phyloP scores from a whole-genome alignment of 2,113 vertebrate species.

The Chitala chitala region DNA sequence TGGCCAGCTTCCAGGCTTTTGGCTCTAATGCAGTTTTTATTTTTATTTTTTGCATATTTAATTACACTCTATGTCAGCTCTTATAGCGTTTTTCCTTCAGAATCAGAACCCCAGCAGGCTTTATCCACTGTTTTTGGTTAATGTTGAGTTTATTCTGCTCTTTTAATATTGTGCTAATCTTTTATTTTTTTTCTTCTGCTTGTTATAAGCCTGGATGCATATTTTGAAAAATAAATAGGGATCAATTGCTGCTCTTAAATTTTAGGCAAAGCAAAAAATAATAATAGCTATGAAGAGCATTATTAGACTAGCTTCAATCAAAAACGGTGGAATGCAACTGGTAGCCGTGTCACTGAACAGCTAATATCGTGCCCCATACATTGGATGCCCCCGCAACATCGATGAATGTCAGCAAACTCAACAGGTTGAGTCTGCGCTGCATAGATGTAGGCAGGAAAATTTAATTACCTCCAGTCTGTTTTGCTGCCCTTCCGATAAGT shows the following conservation, averaged over 20 bases:
- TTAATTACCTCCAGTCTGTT: too few species aligned
- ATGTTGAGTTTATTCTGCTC: neutral
- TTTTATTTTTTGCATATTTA: slow-evolving; percentile 1
- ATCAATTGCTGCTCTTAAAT: neutral
- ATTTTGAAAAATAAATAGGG: neutral
- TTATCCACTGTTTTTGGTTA: neutral
- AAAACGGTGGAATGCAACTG: neutral
- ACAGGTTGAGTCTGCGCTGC: too few species aligned
- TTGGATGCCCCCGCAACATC: too few species aligned
- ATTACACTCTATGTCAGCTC: neutral
- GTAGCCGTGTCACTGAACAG: too few species aligned
- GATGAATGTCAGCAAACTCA: too few species aligned
- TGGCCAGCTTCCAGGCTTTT: neutral
- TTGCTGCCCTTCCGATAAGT: too few species aligned
- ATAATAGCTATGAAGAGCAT: neutral
- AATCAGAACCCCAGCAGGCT: neutral
- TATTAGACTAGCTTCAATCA: slow-evolving; percentile 1
- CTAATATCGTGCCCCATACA: too few species aligned
- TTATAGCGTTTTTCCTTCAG: neutral
- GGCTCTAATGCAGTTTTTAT: neutral
- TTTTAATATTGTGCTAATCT: slow-evolving; percentile 2
- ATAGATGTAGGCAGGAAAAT: too few species aligned
- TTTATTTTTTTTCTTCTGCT: neutral
- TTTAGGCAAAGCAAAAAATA: neutral
- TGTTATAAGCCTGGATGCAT: neutral